Percentiles rank a stretch among this genome's conserved stretches.
phyloP scores from a whole-genome alignment of 2,113 vertebrate species.

The Leptobrachium leishanense region DNA sequence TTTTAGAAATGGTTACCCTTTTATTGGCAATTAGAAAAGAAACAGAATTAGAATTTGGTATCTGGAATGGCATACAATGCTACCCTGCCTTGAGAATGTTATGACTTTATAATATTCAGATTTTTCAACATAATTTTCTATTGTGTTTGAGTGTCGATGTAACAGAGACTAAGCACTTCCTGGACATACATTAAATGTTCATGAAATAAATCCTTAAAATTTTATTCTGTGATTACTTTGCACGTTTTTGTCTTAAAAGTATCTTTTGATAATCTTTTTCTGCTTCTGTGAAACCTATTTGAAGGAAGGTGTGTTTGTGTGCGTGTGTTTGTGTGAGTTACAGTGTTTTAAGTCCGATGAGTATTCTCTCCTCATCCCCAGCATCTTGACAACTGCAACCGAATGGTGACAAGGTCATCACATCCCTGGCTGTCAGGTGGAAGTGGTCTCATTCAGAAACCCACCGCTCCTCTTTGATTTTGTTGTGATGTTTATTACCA shows the following conservation, averaged over 20 bases:
- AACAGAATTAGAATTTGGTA: no score
- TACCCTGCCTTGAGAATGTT: no score
- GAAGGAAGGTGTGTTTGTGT: neutral
- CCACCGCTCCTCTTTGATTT: conserved; percentile 51
- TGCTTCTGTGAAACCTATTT: neutral
- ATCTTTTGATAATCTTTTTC: neutral
- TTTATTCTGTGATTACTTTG: no score
- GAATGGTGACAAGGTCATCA: conserved; percentile 44
- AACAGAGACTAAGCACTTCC: no score
- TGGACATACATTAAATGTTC: no score
- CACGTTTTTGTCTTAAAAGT: neutral
- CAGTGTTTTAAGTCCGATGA: conserved; percentile 9
- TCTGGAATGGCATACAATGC: no score
- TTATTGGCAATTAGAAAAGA: no score
- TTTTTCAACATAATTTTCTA: no score
- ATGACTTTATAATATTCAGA: no score
- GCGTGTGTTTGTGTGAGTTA: neutral
- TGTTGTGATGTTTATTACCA: conserved; percentile 54
- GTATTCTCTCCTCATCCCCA: conserved; percentile 11
- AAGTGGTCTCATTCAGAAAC: conserved; percentile 36
- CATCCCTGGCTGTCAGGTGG: conserved; percentile 36
- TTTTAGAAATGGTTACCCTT: no score
- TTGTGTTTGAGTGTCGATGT: no score
- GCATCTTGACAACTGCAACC: conserved; percentile 40
- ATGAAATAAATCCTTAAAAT: no score